Conservation (phyloP, 2,797 vertebrate genomes). For the Oreochromis mossambicus region DNA sequence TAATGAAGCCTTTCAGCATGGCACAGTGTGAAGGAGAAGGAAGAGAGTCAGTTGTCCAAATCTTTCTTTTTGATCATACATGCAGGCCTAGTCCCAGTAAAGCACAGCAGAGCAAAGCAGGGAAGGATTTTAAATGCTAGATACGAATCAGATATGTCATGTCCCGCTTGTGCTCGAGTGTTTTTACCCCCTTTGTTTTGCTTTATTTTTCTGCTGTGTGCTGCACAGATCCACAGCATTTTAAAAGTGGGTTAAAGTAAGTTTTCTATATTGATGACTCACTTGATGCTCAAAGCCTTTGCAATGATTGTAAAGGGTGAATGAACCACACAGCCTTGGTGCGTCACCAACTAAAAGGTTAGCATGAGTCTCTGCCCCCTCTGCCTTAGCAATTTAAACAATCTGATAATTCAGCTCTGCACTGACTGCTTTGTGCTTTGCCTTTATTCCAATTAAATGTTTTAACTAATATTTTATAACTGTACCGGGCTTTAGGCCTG, state of each 20-base stretch:
- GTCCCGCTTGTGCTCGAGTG: neutral
- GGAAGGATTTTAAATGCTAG: slow-evolving; percentile 45
- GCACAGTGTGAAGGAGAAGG: slow-evolving; percentile 10
- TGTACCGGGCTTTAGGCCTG: neutral
- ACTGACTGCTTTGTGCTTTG: neutral
- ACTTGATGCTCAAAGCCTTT: neutral
- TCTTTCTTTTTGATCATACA: slow-evolving; percentile 60
- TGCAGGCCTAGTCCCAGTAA: slow-evolving; percentile 21
- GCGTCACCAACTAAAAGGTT: slow-evolving; percentile 17
- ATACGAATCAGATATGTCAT: slow-evolving; percentile 37
- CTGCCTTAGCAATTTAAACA: neutral
- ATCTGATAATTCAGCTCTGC: neutral
- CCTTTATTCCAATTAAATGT: neutral
- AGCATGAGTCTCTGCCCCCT: neutral
- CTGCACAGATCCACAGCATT: neutral
- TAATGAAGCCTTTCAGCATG: slow-evolving; percentile 70
- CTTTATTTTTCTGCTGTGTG: neutral
- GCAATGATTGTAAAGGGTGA: neutral
- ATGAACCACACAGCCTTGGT: neutral
- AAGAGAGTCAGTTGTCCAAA: slow-evolving; percentile 43
- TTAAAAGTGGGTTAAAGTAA: neutral
- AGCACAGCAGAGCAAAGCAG: slow-evolving; percentile 8
- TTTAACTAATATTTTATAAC: neutral
- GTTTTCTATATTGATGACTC: slow-evolving; percentile 15
- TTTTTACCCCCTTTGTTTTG: neutral